A percentile compares a stretch with the other conserved stretches of the same genome.
phyloP scores from a whole-genome alignment of 2,797 vertebrate genomes.

The Sternarchorhynchus goeldii region DNA sequence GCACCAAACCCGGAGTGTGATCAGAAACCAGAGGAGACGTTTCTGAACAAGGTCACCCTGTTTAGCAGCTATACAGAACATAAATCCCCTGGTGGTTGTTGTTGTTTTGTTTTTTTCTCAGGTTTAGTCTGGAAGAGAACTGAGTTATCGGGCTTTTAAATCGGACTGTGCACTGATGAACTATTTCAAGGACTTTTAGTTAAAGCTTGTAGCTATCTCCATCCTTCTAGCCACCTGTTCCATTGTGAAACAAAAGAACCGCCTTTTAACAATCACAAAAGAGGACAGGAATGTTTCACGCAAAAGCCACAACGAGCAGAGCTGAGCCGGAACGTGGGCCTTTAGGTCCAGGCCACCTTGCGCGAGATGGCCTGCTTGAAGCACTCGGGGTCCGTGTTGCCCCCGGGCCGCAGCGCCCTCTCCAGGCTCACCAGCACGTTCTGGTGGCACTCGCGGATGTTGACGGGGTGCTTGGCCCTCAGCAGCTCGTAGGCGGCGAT shows the following conservation, averaged over 20 bases:
- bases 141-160: slow-evolving; percentile 55
- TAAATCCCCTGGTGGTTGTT: slow-evolving; percentile 50
- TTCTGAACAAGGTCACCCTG: slow-evolving; percentile 39
- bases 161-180: slow-evolving; percentile 55
- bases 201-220: slow-evolving; percentile 46
- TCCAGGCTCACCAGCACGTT: slow-evolving; percentile 80
- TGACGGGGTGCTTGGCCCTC: slow-evolving; percentile 76
- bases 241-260: slow-evolving; percentile 50
- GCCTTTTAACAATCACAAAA: slow-evolving; percentile 48
- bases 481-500: slow-evolving; percentile 81
- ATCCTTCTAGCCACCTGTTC: not conserved
- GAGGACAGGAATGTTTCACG: slow-evolving; percentile 38
- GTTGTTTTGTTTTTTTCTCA: slow-evolving; percentile 31
- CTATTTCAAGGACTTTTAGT: slow-evolving; percentile 50
- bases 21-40: slow-evolving; percentile 41
- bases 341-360: slow-evolving; percentile 81
- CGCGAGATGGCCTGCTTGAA: slow-evolving; percentile 83
- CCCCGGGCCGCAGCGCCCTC: slow-evolving; percentile 73
- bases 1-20: slow-evolving; percentile 24
- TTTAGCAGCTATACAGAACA: slow-evolving; percentile 59
- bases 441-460: slow-evolving; percentile 80
- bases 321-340: not conserved
- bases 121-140: slow-evolving; percentile 25
- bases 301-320: slow-evolving; percentile 23
- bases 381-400: slow-evolving; percentile 68